Evolutionary conservation across 1,140 invertebrate genomes (phyloP).

Genomic region (Orius insidiosus): DNA sequence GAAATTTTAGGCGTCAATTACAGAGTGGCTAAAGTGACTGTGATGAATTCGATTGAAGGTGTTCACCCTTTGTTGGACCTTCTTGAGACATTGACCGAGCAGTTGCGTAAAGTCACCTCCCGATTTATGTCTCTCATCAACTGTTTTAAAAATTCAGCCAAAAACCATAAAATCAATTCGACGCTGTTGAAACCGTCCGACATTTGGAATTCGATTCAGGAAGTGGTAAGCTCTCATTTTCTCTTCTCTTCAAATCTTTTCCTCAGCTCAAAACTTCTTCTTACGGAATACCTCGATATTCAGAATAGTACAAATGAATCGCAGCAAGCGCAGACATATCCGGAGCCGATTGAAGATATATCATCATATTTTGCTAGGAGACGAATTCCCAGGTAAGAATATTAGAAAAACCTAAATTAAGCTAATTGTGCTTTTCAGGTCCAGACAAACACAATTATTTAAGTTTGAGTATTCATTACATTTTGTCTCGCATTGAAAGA

Average conservation of each 20-base stretch:
- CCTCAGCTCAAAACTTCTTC: slow-evolving; percentile 55
- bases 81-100: slow-evolving; percentile 47
- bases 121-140: slow-evolving; percentile 42
- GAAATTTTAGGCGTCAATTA: slow-evolving; percentile 61
- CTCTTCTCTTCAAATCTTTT: slow-evolving; percentile 13
- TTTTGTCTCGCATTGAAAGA: slow-evolving; percentile 21
- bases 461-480: slow-evolving; percentile 66
- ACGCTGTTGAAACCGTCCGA: slow-evolving; percentile 59
- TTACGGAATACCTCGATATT: slow-evolving; percentile 72
- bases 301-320: slow-evolving; percentile 44
- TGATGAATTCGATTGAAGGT: slow-evolving; percentile 20
- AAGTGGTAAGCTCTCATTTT: slow-evolving; percentile 52
- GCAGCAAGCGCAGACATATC: slow-evolving; percentile 34
- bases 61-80: slow-evolving; percentile 31
- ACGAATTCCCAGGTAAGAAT: slow-evolving; percentile 37
- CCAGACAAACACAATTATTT: slow-evolving; percentile 43
- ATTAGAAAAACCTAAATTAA: slow-evolving; percentile 10
- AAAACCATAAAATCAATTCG: slow-evolving; percentile 34
- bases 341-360: slow-evolving; percentile 41
- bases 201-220: slow-evolving; percentile 78
- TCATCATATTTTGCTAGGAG: slow-evolving; percentile 46
- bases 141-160: slow-evolving; percentile 36
- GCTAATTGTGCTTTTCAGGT: slow-evolving; percentile 24
- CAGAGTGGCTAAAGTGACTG: slow-evolving; percentile 37
- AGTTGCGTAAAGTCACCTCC: slow-evolving; percentile 53